Conservation (phyloP, 2,888 invertebrate species). For the Macropis europaea region DNA sequence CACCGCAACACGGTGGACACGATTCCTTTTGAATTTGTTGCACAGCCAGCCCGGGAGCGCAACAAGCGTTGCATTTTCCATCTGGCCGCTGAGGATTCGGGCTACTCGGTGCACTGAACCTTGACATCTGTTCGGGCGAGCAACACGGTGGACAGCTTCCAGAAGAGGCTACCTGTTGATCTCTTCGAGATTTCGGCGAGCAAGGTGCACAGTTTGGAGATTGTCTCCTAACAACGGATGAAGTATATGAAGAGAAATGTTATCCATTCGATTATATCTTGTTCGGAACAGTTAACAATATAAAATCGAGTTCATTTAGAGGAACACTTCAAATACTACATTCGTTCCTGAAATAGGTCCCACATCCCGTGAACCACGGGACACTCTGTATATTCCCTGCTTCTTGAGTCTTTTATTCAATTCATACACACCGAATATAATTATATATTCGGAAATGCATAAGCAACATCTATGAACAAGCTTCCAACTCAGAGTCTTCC, state of each 20-base stretch:
- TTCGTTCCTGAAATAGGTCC: too few relatives aligned
- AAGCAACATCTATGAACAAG: too few relatives aligned
- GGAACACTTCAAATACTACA: too few relatives aligned
- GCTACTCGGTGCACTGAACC: neutral
- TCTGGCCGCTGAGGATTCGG: neutral
- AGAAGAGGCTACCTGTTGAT: neutral
- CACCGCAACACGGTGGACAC: constrained; percentile 32
- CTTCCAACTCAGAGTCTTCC: too few relatives aligned
- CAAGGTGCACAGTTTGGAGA: neutral
- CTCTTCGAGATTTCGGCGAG: neutral
- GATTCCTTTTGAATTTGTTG: neutral
- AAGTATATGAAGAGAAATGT: too few relatives aligned
- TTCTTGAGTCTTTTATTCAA: too few relatives aligned
- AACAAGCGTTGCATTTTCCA: constrained; percentile 10
- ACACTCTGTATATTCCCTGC: too few relatives aligned
- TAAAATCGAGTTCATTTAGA: too few relatives aligned
- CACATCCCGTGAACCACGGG: too few relatives aligned
- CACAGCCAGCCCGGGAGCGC: neutral
- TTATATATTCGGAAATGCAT: too few relatives aligned
- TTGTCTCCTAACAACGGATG: neutral
- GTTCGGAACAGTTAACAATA: too few relatives aligned
- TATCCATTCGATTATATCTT: neutral
- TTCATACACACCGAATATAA: too few relatives aligned
- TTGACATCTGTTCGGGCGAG: constrained; percentile 1
- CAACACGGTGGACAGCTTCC: constrained; percentile 20